Conservation (phyloP, 2,888 invertebrate species). For the Bellardia bayeri region DNA sequence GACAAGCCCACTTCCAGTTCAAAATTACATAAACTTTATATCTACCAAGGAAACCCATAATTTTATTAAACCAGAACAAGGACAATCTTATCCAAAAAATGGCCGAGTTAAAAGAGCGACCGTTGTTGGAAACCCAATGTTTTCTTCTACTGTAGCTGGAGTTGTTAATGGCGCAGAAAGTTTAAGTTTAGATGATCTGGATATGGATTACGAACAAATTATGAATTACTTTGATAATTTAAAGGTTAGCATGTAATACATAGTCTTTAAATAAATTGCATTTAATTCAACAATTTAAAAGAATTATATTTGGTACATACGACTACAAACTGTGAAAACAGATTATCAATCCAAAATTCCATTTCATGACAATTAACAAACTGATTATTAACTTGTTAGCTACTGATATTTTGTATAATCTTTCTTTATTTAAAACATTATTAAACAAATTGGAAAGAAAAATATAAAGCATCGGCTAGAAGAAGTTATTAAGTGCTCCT, state of each 20-base stretch:
- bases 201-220: conserved; percentile 98
- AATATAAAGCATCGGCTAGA: too few relatives aligned
- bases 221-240: conserved; percentile 99
- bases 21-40: conserved; percentile 13
- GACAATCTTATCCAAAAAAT: conserved; percentile 62
- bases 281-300: too few relatives aligned
- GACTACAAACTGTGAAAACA: too few relatives aligned
- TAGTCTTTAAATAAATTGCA: too few relatives aligned
- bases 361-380: too few relatives aligned
- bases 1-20: conserved; percentile 10
- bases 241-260: conserved; percentile 87
- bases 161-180: conserved; percentile 86
- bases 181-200: conserved; percentile 92
- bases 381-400: too few relatives aligned
- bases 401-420: too few relatives aligned
- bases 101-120: conserved; percentile 91
- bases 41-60: conserved; percentile 29
- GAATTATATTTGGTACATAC: too few relatives aligned
- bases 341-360: too few relatives aligned
- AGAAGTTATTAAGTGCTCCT: too few relatives aligned
- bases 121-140: conserved; percentile 95
- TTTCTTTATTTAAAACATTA: too few relatives aligned
- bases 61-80: conserved; percentile 63
- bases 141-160: conserved; percentile 86
- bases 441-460: too few relatives aligned